Conservation (phyloP, 2,113 vertebrate species). For the Lanius ludovicianus region DNA sequence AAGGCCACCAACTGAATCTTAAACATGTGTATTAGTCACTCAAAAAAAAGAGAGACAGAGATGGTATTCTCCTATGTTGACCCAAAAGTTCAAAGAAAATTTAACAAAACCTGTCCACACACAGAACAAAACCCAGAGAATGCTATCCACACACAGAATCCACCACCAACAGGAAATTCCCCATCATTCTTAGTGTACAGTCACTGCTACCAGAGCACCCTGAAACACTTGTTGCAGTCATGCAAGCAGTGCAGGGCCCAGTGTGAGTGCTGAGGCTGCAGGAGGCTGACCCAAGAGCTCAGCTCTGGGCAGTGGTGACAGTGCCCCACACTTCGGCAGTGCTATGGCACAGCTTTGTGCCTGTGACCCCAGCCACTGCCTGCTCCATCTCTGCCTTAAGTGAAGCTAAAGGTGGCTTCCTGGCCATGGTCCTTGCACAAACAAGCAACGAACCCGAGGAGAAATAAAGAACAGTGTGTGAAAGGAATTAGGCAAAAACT, state of each 20-base stretch:
- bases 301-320: background rate
- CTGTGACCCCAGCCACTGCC: background rate
- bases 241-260: background rate
- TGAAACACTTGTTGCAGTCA: background rate
- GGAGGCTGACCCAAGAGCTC: background rate
- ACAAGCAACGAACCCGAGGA: background rate
- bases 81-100: background rate
- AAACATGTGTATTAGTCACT: background rate
- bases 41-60: background rate
- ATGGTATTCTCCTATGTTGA: background rate
- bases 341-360: background rate
- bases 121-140: background rate
- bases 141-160: background rate
- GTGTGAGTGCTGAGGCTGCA: background rate
- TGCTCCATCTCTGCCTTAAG: background rate
- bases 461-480: background rate
- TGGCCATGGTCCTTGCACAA: background rate
- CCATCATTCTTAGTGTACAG: accelerated
- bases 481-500: background rate
- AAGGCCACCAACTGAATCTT: background rate
- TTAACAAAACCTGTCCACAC: background rate
- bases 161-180: background rate
- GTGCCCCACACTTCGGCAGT: background rate
- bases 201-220: background rate
- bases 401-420: background rate